phyloP scores from a whole-genome alignment of 2,797 vertebrate species.

The Picus viridis region DNA sequence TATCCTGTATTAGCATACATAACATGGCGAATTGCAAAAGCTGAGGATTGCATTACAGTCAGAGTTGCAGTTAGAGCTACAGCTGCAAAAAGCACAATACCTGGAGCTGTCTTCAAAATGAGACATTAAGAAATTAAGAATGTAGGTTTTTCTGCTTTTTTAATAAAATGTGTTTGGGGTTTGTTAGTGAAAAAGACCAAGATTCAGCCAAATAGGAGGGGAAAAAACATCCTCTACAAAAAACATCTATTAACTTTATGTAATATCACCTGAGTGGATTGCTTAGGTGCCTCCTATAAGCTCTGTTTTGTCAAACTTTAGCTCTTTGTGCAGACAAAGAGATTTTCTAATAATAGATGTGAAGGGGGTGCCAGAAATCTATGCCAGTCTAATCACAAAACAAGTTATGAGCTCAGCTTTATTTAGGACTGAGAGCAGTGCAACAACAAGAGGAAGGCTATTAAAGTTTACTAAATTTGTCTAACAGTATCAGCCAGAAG shows the following conservation, averaged over 20 bases:
- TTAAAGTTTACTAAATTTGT: conserved; percentile 36
- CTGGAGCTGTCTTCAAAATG: background rate
- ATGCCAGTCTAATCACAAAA: background rate
- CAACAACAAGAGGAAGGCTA: background rate
- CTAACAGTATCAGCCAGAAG: background rate
- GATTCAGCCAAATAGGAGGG: background rate
- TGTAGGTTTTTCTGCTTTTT: too few relatives aligned
- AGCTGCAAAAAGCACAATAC: background rate
- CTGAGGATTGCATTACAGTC: background rate
- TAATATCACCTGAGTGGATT: background rate
- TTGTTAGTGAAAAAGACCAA: background rate
- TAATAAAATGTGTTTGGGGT: background rate
- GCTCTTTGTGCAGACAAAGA: background rate
- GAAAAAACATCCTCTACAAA: background rate
- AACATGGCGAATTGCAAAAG: background rate
- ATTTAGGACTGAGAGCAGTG: background rate
- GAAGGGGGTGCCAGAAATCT: background rate
- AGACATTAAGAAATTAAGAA: background rate
- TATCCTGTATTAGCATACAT: background rate
- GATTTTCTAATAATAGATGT: background rate
- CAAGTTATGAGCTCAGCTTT: background rate
- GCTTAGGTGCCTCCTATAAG: background rate
- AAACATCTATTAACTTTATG: background rate
- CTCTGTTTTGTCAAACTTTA: background rate
- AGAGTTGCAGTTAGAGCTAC: background rate